Base-by-base conservation (phyloP, 2,888 invertebrate genomes). In the Temnothorax unifasciatus region DNA sequence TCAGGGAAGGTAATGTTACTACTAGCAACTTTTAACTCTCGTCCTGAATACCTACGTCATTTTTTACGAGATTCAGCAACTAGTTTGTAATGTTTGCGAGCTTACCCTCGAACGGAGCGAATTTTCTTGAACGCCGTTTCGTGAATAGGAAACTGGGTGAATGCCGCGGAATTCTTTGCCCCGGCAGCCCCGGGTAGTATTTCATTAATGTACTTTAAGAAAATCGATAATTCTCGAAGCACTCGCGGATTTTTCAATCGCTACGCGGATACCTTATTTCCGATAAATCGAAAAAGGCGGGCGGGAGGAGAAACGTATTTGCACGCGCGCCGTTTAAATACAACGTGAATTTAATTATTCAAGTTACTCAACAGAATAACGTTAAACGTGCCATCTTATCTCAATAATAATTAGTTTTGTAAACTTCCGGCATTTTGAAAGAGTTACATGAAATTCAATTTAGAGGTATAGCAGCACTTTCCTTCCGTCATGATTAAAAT, bases 11-110 rank as follows among this genome's bases (percentile, higher is more conserved):
- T 77, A 54, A 41, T 18, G 41, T 29, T 47, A 54, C 54, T 59
- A 47, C 25, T 18, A 68, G 66, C 59, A 73, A 71, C 79, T 79
- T 66, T 59, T 54, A 59, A 34, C 47, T 59, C 47, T 34, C 15
- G 34, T 47, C 34, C 44, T 47, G 73, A 71, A 79, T 79, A 79
- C 47, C 73, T 47, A 21, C 73, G 34, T 47, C 73, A 73, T 79
- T 79, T 79, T 79, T 73, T 79, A 73, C 59, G 47, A 73, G 73
- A 73, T 68, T 52, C 52, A 29, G 44, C 44, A 71, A 71, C 71
- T 57, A 59, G 47, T 68, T 77, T 47, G 47, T 71, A 73, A 79
- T 61, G 79, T 79, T 79, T 73, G 59, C 71, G 41, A 71, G 59
- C 34, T 79, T 57, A 69, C 69, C 57, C 47, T 11, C 34, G 71